Evolutionary conservation across 2,797 vertebrate genomes (phyloP), one percentile per base, ranked within the genome.

Genomic region (Austrolebias charrua): DNA sequence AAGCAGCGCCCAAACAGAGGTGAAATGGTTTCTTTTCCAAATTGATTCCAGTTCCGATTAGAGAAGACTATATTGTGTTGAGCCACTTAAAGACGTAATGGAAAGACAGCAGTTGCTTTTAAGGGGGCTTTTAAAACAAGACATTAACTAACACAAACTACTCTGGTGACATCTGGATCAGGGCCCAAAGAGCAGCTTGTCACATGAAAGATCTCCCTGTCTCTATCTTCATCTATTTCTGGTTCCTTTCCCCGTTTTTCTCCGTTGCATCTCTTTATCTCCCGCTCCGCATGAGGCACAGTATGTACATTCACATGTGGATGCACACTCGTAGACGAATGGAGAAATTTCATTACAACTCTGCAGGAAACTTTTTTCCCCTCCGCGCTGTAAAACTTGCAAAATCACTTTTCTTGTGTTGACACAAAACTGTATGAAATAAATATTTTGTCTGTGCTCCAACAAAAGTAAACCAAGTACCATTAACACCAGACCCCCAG

Each of bases 21-120:
- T 91, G 88, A 91, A 93, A 92, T 89, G 85, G 87, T 92, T 92
- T 87, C 80, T 91, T 90, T 91, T 90, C 78, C 79, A 90, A 92
- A 92, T 88, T 90, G 90, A 91, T 91, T 92, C 86, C 86, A 89
- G 89, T 91, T 85, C 68, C 47, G 70, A 83, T 80, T 74, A 86
- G 89, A 92, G 90, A 92, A 92, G 81, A 88, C 78, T 66, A 67
- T 83, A 84, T 90, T 90, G 91, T 92, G 71, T 85, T 87, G 75
- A 84, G 82, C 80, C 88, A 87, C 86, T 91, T 90, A 86, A 85
- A 78, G 70, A 85, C 67, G 82, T 69, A 24, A 66, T 65, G 68
- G 57, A 74, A 79, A 66, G 69, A 69, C 61, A 38, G 76, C 71
- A 38, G 69, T 69, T 73, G 4, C 80, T 91, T 89, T 88, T 88